These are phyloP conservation scores for Agonopterix subpropinquella DNA, from an alignment of 2,888 invertebrate genomes.

Conservation along the genomic window DNA sequence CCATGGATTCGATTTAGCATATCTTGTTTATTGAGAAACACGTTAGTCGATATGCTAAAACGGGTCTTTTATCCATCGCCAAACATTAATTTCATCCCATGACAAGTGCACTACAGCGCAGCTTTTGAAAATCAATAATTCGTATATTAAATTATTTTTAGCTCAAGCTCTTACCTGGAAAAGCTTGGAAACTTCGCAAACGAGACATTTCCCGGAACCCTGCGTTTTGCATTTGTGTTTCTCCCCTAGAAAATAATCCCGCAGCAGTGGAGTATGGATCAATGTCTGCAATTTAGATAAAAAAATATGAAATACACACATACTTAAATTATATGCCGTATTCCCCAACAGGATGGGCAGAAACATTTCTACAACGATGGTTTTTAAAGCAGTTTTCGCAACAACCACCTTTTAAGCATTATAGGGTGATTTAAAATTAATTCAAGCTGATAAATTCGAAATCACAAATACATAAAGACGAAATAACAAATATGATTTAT, in stretches of 20 bases:
- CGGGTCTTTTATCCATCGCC: no score
- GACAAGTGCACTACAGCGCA: conserved; percentile 1
- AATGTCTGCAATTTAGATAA: conserved; percentile 77
- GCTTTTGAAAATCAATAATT: conserved; percentile 4
- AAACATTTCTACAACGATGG: no score
- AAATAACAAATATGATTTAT: no score
- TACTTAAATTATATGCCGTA: not conserved
- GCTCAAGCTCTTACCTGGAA: conserved; percentile 86
- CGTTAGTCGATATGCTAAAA: no score
- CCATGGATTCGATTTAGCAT: no score
- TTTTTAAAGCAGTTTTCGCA: no score
- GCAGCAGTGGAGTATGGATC: conserved; percentile 94
- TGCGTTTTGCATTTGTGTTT: conserved; percentile 88
- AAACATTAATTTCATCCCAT: not conserved
- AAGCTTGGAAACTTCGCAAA: conserved; percentile 95
- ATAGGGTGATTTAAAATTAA: no score
- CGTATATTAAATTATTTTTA: conserved; percentile 2
- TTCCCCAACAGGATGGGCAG: no score
- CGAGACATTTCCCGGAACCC: conserved; percentile 88
- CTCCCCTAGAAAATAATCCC: conserved; percentile 97
- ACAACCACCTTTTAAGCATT: no score
- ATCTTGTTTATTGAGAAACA: no score
- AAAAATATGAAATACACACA: not conserved
- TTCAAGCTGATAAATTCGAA: no score
- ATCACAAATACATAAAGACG: no score